phyloP scores from a whole-genome alignment of 2,113 vertebrate species.

The Psittacara wagleri region DNA sequence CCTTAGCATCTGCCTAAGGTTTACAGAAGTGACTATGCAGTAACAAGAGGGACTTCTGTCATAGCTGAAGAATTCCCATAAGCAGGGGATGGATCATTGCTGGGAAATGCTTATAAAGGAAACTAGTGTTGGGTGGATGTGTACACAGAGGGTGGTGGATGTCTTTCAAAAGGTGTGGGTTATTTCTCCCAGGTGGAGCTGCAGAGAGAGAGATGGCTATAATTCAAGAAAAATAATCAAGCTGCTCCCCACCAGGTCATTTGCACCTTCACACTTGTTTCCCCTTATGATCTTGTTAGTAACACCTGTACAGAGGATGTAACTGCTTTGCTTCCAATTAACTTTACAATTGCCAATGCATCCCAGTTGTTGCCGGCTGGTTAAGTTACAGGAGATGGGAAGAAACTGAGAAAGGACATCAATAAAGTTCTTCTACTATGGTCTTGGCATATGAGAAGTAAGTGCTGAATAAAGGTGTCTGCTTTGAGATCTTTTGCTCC shows the following conservation, averaged over 20 bases:
- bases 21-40: not conserved
- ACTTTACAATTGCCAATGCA: not conserved
- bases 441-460: not conserved
- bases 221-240: conserved; percentile 9
- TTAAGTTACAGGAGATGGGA: not conserved
- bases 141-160: not conserved
- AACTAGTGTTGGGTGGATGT: not conserved
- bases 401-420: not conserved
- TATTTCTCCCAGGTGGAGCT: not conserved
- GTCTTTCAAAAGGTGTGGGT: not conserved
- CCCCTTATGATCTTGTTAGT: not conserved
- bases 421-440: not conserved
- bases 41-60: not conserved
- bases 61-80: not conserved
- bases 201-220: not conserved
- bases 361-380: not conserved
- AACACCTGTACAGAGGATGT: not conserved
- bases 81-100: not conserved
- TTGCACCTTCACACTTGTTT: not conserved
- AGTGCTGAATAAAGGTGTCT: not conserved
- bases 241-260: not conserved
- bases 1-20: not conserved
- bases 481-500: not conserved
- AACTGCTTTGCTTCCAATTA: conserved; percentile 8
- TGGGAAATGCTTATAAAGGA: not conserved